Conservation (phyloP, 2,113 vertebrate genomes). For the Nothoprocta perdicaria region DNA sequence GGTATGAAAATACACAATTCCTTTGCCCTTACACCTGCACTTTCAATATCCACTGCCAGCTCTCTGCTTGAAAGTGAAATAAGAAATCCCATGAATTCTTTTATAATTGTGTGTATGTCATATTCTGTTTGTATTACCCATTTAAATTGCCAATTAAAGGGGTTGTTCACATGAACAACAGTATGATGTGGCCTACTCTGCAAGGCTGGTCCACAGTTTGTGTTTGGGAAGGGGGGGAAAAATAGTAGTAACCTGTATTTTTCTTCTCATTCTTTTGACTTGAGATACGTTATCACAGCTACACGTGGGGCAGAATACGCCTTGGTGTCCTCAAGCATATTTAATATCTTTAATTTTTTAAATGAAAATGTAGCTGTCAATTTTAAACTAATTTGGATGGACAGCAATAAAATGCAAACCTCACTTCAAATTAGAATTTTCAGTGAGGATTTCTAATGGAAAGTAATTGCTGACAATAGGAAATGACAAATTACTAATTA, state of each 20-base stretch:
- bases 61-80: not conserved
- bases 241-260: conserved; percentile 12
- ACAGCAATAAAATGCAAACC: conserved; percentile 88
- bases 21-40: not conserved
- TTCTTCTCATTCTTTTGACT: not conserved
- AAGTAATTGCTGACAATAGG: conserved; percentile 91
- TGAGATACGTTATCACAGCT: not conserved
- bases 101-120: not conserved
- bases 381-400: conserved; percentile 89
- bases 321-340: conserved; percentile 73
- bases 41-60: not conserved
- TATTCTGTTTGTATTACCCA: conserved; percentile 21
- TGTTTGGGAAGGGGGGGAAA: not conserved
- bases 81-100: conserved; percentile 23
- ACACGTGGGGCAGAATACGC: conserved; percentile 1
- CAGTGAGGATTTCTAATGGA: conserved; percentile 87
- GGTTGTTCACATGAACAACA: not conserved
- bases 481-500: conserved; percentile 92
- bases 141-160: conserved; percentile 47
- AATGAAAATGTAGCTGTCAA: conserved; percentile 88
- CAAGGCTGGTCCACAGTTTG: not conserved
- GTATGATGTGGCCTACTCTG: not conserved
- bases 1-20: not conserved
- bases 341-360: conserved; percentile 79
- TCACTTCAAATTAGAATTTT: conserved; percentile 90